Evolutionary conservation across 1,140 invertebrate species (phyloP), one percentile per base, ranked within the genome.

Genomic region (Sycobia sp.): DNA sequence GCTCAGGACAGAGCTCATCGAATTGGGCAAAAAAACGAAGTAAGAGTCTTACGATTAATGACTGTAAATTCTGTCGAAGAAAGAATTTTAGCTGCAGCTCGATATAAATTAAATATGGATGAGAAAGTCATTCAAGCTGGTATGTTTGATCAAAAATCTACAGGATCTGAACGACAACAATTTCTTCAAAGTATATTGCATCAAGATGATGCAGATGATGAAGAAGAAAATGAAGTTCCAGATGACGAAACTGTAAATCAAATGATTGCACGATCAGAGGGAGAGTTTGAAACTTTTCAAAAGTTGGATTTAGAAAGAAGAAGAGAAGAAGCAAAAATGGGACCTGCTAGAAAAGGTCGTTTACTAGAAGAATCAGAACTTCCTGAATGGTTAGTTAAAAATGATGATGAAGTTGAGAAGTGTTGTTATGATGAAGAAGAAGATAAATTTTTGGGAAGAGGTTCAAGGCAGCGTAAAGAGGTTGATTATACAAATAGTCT

Each of bases 81-180:
- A 76, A 87, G 95, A 72, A 99, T 99, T 76, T 83, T 98, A 38
- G 97, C 97, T 34, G 97, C 97, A 1, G 92, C 92, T 5, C 83
- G 91, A 20, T 94, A 94, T 73, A 93, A 99, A 77, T 82, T 99
- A 20, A 99, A 99, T 75, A 96, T 99, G 88, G 97, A 99, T 78
- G 96, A 98, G 75, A 99, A 99, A 79, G 97, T 99, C 61, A 99
- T 99, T 76, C 97, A 99, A 77, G 96, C 96, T 64, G 97, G 97
- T 78, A 99, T 98, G 95, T 99, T 99, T 80, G 96, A 99, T 87
- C 95, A 99, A 71, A 97, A 98, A 76, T 98, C 96, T 0, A 99
- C 97, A 0, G 96, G 95, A 1, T 90, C 89, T n/a, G 97, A 99
- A 74, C 84, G 97, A 54, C 91, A 95, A 69, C 94, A 97, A 76